phyloP scores from a whole-genome alignment of 2,797 vertebrate genomes.

The Parambassis ranga region DNA sequence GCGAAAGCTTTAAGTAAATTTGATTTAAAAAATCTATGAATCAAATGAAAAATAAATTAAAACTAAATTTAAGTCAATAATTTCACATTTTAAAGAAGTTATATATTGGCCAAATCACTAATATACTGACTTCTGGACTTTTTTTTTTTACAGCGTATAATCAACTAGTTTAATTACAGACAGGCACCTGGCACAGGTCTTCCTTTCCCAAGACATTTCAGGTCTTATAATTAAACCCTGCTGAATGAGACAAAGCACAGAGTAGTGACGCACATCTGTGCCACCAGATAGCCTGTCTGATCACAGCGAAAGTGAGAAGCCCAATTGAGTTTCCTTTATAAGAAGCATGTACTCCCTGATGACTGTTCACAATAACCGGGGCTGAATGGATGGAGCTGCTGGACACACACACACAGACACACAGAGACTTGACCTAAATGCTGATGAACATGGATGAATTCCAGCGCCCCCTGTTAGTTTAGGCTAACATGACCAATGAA shows the following conservation, averaged over 20 bases:
- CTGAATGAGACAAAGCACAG: background rate
- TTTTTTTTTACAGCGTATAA: background rate
- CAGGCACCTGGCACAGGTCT: background rate
- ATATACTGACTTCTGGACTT: too few species aligned
- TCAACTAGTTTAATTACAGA: background rate
- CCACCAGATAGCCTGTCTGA: slow-evolving; percentile 29
- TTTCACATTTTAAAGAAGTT: too few species aligned
- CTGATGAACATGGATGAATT: background rate
- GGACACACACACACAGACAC: background rate
- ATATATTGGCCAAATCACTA: too few species aligned
- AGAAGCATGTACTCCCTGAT: background rate
- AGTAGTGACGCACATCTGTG: slow-evolving; percentile 12
- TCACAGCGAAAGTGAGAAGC: slow-evolving; percentile 34
- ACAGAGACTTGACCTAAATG: slow-evolving; percentile 11
- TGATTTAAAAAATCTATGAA: too few species aligned
- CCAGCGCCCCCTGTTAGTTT: background rate
- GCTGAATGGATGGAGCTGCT: too few species aligned
- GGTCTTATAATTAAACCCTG: slow-evolving; percentile 45
- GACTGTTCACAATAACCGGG: background rate
- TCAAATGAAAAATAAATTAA: too few species aligned
- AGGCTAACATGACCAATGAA: too few species aligned
- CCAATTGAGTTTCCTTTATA: slow-evolving; percentile 40
- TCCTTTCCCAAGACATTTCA: slow-evolving; percentile 13
- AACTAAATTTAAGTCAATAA: too few species aligned
- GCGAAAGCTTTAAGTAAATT: too few species aligned